Conservation (phyloP, 2,888 invertebrate species). For the Amiota communis region DNA sequence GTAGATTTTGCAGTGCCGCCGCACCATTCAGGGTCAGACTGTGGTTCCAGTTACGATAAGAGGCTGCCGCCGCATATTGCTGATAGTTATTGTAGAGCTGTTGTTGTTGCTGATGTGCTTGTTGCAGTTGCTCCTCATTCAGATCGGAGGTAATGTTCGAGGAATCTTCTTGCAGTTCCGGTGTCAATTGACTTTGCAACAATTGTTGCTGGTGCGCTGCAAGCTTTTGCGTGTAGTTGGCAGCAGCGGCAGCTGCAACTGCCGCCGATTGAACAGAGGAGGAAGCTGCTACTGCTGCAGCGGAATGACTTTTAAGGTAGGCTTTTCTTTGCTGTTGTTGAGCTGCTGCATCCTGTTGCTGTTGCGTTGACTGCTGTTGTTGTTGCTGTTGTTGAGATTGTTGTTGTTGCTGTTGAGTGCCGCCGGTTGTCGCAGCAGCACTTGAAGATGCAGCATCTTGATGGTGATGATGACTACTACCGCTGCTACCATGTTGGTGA, state of each 20-base stretch:
- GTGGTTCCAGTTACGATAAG: constrained; percentile 68
- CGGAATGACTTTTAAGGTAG: constrained; percentile 36
- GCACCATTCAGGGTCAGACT: constrained; percentile 67
- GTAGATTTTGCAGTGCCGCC: constrained; percentile 67
- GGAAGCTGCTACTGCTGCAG: constrained; percentile 35
- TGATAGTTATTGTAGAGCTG: constrained; percentile 69
- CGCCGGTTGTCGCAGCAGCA: constrained; percentile 52
- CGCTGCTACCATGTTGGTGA: constrained; percentile 24
- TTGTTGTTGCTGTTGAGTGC: constrained; percentile 46
- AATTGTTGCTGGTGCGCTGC: constrained; percentile 57
- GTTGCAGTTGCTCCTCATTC: constrained; percentile 68
- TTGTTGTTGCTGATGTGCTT: constrained; percentile 65
- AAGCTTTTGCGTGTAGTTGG: constrained; percentile 58
- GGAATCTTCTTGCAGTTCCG: constrained; percentile 65
- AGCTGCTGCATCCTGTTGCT: constrained; percentile 58
- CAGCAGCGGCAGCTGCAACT: constrained; percentile 42
- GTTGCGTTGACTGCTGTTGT: constrained; percentile 43
- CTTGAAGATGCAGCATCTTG: constrained; percentile 52
- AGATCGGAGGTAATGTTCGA: constrained; percentile 69
- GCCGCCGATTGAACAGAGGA: constrained; percentile 42
- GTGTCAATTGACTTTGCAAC: constrained; percentile 61
- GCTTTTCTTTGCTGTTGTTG: constrained; percentile 57
- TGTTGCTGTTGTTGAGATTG: constrained; percentile 40
- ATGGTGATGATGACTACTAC: constrained; percentile 39
- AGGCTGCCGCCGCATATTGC: constrained; percentile 67